Percentiles rank a stretch among this genome's conserved stretches.
Conservation (phyloP, 1,140 invertebrate genomes). For the Drosophila micromelanica region DNA sequence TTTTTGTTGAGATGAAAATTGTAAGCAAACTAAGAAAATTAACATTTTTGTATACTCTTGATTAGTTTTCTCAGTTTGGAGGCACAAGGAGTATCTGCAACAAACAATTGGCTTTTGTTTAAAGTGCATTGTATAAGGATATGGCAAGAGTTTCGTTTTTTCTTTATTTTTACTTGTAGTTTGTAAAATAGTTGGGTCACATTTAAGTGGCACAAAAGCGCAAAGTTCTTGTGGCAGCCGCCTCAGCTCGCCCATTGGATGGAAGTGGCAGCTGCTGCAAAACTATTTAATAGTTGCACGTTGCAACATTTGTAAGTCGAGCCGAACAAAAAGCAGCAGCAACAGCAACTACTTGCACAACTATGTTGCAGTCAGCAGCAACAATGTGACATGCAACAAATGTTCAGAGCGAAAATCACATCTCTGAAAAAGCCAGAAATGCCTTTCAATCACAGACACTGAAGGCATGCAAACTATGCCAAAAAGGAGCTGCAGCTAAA, state of each 20-base stretch:
- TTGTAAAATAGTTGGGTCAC: slow-evolving; percentile 36
- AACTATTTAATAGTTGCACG: slow-evolving; percentile 77
- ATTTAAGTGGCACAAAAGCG: slow-evolving; percentile 51
- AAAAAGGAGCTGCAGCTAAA: slow-evolving; percentile 20
- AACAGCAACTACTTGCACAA: slow-evolving; percentile 33
- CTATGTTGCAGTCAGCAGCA: slow-evolving; percentile 61
- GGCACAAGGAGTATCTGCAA: slow-evolving; percentile 15
- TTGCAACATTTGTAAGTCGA: slow-evolving; percentile 62
- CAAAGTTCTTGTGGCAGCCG: slow-evolving; percentile 53
- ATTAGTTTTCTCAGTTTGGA: slow-evolving; percentile 16
- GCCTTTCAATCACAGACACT: slow-evolving; percentile 59
- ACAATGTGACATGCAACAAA: slow-evolving; percentile 73
- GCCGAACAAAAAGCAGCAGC: slow-evolving; percentile 31
- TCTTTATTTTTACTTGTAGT: slow-evolving; percentile 4
- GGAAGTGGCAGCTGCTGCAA: slow-evolving; percentile 62
- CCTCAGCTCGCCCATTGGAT: slow-evolving; percentile 44
- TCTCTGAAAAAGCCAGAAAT: slow-evolving; percentile 32
- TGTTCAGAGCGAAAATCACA: slow-evolving; percentile 48
- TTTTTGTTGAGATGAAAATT: background rate
- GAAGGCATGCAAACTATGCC: slow-evolving; percentile 47
- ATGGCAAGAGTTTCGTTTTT: slow-evolving; percentile 8
- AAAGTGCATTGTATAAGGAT: background rate
- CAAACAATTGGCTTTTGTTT: slow-evolving; percentile 38
- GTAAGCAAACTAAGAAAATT: background rate
- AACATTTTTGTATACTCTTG: slow-evolving; percentile 18